A percentile compares a stretch with the other conserved stretches of the same genome.
These are phyloP conservation scores for Spinibarbus caldwelli DNA, from an alignment of 2,797 vertebrate species.

Conservation along the genomic window DNA sequence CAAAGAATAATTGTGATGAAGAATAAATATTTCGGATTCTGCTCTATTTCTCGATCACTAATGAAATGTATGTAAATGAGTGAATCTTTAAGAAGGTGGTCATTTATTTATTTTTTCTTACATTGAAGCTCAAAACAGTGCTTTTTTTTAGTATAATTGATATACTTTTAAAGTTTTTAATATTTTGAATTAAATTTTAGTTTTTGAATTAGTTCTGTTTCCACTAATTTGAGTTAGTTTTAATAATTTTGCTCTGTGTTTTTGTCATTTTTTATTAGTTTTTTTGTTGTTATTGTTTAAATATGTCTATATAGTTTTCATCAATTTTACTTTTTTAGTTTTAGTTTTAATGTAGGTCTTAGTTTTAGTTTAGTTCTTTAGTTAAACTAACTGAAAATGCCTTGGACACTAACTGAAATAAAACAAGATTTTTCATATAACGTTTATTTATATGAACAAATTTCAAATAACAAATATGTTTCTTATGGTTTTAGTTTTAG, in stretches of 20 bases:
- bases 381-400: background rate
- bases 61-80: too few species aligned
- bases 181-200: background rate
- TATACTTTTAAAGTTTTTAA: background rate
- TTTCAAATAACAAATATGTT: background rate
- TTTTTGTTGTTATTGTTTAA: background rate
- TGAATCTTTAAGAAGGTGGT: too few species aligned
- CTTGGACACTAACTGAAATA: background rate
- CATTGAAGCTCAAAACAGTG: background rate
- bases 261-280: background rate
- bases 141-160: background rate
- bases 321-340: background rate
- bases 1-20: background rate
- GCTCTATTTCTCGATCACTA: too few species aligned
- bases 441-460: background rate
- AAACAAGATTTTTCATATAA: background rate
- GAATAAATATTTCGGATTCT: background rate
- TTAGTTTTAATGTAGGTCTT: background rate
- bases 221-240: background rate
- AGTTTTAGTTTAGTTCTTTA: background rate
- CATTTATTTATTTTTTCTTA: too few species aligned
- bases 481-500: background rate
- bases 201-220: background rate
- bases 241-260: background rate
- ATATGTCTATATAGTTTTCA: background rate